These are phyloP conservation scores for Idaea dimidiata DNA, from an alignment of 2,888 invertebrate genomes.

Conservation along the genomic window DNA sequence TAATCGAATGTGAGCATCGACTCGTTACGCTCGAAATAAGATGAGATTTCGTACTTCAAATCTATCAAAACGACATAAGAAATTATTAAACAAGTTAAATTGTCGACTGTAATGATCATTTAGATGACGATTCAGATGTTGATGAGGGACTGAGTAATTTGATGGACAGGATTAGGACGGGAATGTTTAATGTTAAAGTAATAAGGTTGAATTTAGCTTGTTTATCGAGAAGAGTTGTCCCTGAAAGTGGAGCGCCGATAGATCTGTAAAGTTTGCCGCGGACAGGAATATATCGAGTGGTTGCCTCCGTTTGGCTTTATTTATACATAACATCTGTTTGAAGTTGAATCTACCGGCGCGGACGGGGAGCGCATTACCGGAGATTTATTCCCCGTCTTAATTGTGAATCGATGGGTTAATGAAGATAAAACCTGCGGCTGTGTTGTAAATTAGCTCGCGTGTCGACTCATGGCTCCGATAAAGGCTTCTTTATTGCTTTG, in stretches of 20 bases:
- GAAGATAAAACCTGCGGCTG: constrained; percentile 80
- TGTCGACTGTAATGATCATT: constrained; percentile 43
- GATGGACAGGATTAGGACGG: neutral
- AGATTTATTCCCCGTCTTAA: constrained; percentile 81
- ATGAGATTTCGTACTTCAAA: constrained; percentile 64
- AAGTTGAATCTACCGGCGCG: constrained; percentile 78
- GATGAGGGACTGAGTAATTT: neutral
- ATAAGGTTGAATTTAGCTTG: constrained; percentile 58
- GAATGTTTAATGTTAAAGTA: constrained; percentile 8
- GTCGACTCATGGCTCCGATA: constrained; percentile 79
- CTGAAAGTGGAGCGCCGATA: constrained; percentile 60
- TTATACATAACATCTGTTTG: constrained; percentile 81
- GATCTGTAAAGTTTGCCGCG: constrained; percentile 80
- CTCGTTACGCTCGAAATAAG: constrained; percentile 79
- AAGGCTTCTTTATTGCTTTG: constrained; percentile 80
- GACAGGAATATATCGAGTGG: constrained; percentile 80
- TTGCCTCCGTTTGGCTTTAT: constrained; percentile 80
- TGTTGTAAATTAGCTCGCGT: constrained; percentile 81
- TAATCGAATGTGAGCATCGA: constrained; percentile 80
- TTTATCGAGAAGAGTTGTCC: constrained; percentile 48
- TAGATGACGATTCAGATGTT: neutral
- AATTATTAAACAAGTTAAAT: constrained; percentile 33
- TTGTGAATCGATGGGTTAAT: constrained; percentile 82
- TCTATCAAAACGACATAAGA: constrained; percentile 52
- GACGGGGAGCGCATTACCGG: constrained; percentile 78